Evolutionary conservation across 2,113 vertebrate species (phyloP).

Genomic region (Synodontis membranacea): DNA sequence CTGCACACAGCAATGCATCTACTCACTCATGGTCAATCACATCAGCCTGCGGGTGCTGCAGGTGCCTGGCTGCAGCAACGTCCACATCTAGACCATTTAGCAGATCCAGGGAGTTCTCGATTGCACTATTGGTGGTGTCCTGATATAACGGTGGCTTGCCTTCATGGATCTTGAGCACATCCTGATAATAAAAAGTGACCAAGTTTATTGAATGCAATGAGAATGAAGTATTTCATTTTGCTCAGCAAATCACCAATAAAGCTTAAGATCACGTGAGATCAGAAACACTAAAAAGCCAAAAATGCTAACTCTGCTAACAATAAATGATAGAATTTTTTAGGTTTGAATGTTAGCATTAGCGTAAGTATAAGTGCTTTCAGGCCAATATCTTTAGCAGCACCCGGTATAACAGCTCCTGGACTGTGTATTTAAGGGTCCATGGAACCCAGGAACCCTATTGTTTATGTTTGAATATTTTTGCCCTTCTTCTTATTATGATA

Average conservation of each 20-base stretch:
- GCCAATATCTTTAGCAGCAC: too few relatives aligned
- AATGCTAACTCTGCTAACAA: too few relatives aligned
- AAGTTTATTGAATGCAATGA: not conserved
- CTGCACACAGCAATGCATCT: not conserved
- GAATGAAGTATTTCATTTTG: too few relatives aligned
- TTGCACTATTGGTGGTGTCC: conserved; percentile 78
- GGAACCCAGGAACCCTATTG: too few relatives aligned
- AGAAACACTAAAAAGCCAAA: not conserved
- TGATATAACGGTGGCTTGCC: conserved; percentile 78
- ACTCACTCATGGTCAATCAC: conserved; percentile 97
- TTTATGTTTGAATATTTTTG: too few relatives aligned
- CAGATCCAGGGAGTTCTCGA: conserved; percentile 82
- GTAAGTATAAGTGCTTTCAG: too few relatives aligned
- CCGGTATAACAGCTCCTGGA: too few relatives aligned
- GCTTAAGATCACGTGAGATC: not conserved
- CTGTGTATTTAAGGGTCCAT: too few relatives aligned
- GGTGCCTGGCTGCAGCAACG: conserved; percentile 74
- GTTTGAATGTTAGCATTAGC: too few relatives aligned
- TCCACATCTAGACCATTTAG: conserved; percentile 82
- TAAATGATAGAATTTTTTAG: too few relatives aligned
- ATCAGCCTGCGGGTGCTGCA: conserved; percentile 91
- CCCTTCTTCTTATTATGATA: too few relatives aligned
- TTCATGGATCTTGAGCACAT: conserved; percentile 82
- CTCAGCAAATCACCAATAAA: too few relatives aligned
- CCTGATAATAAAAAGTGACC: conserved; percentile 59